Conservation (phyloP, 2,113 vertebrate genomes). For the Plecturocebus donacophilus region DNA sequence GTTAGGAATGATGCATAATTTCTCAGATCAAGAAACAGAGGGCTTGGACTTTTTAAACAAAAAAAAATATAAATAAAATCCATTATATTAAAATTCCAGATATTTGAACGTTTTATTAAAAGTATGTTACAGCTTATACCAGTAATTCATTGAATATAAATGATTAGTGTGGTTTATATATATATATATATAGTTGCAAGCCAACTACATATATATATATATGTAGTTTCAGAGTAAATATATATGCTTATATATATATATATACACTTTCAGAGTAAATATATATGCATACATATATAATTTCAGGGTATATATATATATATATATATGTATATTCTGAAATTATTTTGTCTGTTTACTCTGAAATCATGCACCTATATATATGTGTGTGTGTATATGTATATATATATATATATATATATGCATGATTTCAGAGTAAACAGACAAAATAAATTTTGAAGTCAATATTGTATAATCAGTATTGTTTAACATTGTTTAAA, state of each 20-base stretch:
- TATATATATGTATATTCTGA: too few species aligned
- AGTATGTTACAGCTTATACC: neutral
- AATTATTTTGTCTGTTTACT: too few species aligned
- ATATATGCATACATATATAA: too few species aligned
- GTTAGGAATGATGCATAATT: neutral
- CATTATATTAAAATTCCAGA: neutral
- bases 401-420: too few species aligned
- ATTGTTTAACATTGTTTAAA: conserved; percentile 11
- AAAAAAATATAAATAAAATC: neutral
- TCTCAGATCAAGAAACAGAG: neutral
- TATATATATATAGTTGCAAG: too few species aligned
- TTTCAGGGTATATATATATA: too few species aligned
- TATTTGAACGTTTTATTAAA: neutral
- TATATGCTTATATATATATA: too few species aligned
- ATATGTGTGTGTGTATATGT: too few species aligned
- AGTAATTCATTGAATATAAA: neutral
- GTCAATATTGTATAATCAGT: neutral
- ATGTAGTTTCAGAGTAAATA: too few species aligned
- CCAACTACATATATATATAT: too few species aligned
- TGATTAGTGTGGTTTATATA: neutral
- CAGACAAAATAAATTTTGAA: neutral
- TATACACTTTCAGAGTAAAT: too few species aligned
- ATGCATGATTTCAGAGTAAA: neutral
- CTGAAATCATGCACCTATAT: too few species aligned
- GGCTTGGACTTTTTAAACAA: neutral